Evolutionary conservation across 2,888 invertebrate genomes (phyloP), one percentile per base, ranked within the genome.

Genomic region (Plebejus anna): DNA sequence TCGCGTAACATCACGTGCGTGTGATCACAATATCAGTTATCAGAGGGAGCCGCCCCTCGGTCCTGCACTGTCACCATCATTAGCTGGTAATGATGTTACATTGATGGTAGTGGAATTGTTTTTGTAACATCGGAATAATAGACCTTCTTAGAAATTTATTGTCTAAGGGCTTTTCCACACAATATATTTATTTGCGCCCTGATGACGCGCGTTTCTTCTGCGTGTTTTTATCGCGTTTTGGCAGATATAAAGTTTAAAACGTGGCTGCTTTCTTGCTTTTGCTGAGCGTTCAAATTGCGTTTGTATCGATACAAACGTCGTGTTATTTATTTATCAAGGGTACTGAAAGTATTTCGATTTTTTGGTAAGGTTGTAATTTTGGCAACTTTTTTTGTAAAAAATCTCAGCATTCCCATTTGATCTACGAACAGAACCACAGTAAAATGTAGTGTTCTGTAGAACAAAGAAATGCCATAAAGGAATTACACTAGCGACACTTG

Each of bases 11-110:
- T 61, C 28, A 61, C 61, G 28, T 32, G 66, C 66, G 66, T 32
- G 66, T 66, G 32, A 66, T 66, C 66, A 66, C 66, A 66, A 36
- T 66, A 66, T 66, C 32, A 32, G 32, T 66, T 36, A 66, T 66
- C 66, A 36, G 32, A 66, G 66, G 66, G 66, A 66, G 66, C 0
- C 28, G 61, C 9, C 61, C 61, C 61, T 66, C 66, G 28, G 9
- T 28, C 22, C 66, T 32, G 36, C 66, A 11, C 66, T 32, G 66
- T 66, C 66, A 66, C 66, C 5, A 11, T 32, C 66, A 22, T 66
- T 66, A 66, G 32, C 13, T 7, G 61, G 28, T 66, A 66, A 36
- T 66, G 13, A 66, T 13, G 32, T 66, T 66, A 13, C 28, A 36
- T 13, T 32, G 32, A 13, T 28, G 61, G 3, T 22, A 36, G 16